phyloP scores from a whole-genome alignment of 2,797 vertebrate genomes.

The Eurystomus glaucurus region DNA sequence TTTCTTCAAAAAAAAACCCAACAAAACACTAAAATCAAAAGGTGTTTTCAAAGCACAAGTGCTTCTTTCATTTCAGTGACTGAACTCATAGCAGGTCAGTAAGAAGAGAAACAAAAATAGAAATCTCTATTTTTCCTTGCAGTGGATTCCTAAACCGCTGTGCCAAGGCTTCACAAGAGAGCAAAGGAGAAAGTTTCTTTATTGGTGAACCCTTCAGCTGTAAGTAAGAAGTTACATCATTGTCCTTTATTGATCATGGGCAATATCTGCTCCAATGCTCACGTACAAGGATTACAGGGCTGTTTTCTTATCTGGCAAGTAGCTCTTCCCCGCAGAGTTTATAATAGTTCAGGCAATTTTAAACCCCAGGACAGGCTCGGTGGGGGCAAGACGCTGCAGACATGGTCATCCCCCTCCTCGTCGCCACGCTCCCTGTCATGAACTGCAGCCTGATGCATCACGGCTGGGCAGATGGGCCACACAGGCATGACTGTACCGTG shows the following conservation, averaged over 20 bases:
- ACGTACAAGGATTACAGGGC: fast-evolving
- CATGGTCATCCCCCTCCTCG: background rate
- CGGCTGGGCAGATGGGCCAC: background rate
- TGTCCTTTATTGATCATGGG: background rate
- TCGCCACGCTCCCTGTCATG: background rate
- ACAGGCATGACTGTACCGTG: background rate
- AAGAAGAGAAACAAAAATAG: conserved; percentile 3
- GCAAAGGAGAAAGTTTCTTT: background rate
- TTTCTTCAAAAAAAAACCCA: background rate
- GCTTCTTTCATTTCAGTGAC: background rate
- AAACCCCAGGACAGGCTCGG: background rate
- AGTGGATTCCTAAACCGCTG: background rate
- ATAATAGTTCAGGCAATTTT: background rate
- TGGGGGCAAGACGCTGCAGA: background rate
- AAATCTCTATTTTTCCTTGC: background rate
- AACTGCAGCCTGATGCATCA: conserved; percentile 6
- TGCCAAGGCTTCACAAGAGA: background rate
- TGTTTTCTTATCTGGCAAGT: background rate
- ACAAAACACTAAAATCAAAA: background rate
- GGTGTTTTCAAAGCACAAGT: background rate
- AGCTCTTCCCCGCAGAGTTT: background rate
- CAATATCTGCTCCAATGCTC: background rate
- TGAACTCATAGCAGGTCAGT: background rate
- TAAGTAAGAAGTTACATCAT: fast-evolving
- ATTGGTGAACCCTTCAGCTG: background rate